Base-by-base conservation (phyloP, 2,113 vertebrate species). In the Genyomyrus donnyi region DNA sequence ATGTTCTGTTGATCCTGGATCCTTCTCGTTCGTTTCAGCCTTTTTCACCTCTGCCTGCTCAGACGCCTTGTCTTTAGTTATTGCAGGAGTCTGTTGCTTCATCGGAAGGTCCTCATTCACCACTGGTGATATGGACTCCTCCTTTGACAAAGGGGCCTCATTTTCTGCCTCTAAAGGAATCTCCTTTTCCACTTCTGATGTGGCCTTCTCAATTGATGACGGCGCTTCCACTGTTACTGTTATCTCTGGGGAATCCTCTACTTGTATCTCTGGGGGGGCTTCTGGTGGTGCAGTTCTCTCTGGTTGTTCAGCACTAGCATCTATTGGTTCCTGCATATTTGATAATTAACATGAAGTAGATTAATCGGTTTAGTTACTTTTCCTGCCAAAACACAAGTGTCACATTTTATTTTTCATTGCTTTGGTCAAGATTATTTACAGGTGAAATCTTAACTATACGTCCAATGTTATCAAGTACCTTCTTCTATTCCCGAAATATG, bases 181-280 rank as follows among this genome's bases (percentile, higher is more conserved):
- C 5, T 96, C 93, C 91, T 95, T 96, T 88, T 74, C 93, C 87
- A 93, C 39, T 53, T 19, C 8, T 4, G 50, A 42, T 31, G 35
- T 11, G 21, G 9, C 2, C 77, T 42, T 49, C 50, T 89, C 89
- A n/a, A 13, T 11, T 66, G 9, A 80, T 80, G 74, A 80, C 0
- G 70, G 11, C 39, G 31, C 70, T 80, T 42, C 74, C 74, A 42
- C 35, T 15, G 74, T 15, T 42, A 42, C 39, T 42, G 39, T 31
- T 70, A 70, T 31, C 62, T 70, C 24, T 42, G 39, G 39, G 39
- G 39, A 42, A 42, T 42, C 39, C 3, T 42, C 39, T 42, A 42
- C 3, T 42, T 31, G 62, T 27, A 31, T 70, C 27, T 39, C 35
- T 17, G 74, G 35, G 35, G 35, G 35, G 15, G 5, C 35, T 39